These are phyloP conservation scores for Temnothorax ravouxi DNA, from an alignment of 2,888 invertebrate genomes.

Conservation along the genomic window DNA sequence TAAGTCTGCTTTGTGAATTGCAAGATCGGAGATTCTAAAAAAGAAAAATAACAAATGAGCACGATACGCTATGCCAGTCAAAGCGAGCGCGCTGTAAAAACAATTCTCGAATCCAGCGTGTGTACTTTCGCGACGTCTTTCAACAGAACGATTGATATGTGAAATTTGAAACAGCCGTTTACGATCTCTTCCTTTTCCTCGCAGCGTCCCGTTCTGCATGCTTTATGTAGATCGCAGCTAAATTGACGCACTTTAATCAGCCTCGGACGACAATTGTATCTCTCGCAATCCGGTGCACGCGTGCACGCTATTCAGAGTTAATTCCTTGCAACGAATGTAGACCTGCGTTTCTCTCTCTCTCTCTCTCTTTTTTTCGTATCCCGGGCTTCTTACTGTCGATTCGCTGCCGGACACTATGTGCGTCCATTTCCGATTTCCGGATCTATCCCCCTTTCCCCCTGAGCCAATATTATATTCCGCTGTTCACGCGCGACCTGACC, in stretches of 20 bases:
- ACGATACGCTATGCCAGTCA: conserved; percentile 11
- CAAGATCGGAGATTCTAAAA: conserved; percentile 1
- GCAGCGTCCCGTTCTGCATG: not conserved
- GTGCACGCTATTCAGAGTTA: not conserved
- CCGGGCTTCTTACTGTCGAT: not conserved
- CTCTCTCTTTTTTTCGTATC: not conserved
- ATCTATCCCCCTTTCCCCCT: conserved; percentile 52
- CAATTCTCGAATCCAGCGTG: conserved; percentile 20
- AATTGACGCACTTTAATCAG: conserved; percentile 43
- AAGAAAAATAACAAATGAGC: not conserved
- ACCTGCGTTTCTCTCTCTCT: not conserved
- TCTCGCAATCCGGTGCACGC: conserved; percentile 63
- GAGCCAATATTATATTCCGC: conserved; percentile 52
- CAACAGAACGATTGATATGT: conserved; percentile 74
- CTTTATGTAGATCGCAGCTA: conserved; percentile 3
- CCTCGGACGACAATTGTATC: conserved; percentile 47
- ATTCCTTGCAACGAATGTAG: conserved; percentile 1
- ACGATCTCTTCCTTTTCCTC: conserved; percentile 19
- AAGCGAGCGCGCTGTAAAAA: conserved; percentile 37
- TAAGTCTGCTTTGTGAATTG: not conserved
- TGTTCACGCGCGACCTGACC: conserved; percentile 55
- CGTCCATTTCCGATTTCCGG: conserved; percentile 82
- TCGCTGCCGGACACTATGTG: not conserved
- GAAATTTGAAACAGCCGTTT: conserved; percentile 70
- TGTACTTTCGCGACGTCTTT: conserved; percentile 48